Base-by-base conservation (phyloP, 2,888 invertebrate species). In the Brachyptera risi region DNA sequence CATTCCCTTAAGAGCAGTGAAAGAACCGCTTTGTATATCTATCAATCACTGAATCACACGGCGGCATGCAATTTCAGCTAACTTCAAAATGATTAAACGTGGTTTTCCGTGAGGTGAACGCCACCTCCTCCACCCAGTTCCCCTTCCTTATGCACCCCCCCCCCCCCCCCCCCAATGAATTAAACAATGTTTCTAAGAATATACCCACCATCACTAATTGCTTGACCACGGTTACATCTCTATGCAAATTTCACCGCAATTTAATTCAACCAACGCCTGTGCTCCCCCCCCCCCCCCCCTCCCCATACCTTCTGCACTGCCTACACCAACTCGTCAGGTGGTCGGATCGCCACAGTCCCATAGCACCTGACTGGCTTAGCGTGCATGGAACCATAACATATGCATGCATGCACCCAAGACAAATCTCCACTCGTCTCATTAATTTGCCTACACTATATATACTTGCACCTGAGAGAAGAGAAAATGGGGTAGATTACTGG, bases 161-260 rank as follows among this genome's bases (percentile, higher is more conserved):
- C n/a, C 11, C 17, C n/a, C n/a, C n/a, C n/a, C n/a, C n/a, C n/a
- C 11, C 17, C 42, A 42, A 21, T 15, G 17, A 42, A 21, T 15
- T 42, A n/a, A n/a, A n/a, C 42, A 42, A 15, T 17, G 42, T 4
- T 42, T 42, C 42, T 42, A 42, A 42, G 42, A 42, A 42, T 42
- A 42, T 17, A 42, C 42, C 17, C 42, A 42, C 21, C 38, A 5
- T 38, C 42, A 42, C 42, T 42, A 42, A 42, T 42, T 42, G 42
- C 42, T 15, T 42, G 42, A 42, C 42, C 42, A 15, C 21, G 42
- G 42, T 21, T 42, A 42, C 42, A 9, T 42, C 17, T 42, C 21
- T 42, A 42, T 42, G 42, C 42, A 42, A 42, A 42, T 42, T 42
- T 42, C 3, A n/a, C n/a, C n/a, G 19, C 42, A 42, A 42, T 42